Evolutionary conservation across 2,888 invertebrate genomes (phyloP), one percentile per base, ranked within the genome.

Genomic region (Halictus quadricinctus): DNA sequence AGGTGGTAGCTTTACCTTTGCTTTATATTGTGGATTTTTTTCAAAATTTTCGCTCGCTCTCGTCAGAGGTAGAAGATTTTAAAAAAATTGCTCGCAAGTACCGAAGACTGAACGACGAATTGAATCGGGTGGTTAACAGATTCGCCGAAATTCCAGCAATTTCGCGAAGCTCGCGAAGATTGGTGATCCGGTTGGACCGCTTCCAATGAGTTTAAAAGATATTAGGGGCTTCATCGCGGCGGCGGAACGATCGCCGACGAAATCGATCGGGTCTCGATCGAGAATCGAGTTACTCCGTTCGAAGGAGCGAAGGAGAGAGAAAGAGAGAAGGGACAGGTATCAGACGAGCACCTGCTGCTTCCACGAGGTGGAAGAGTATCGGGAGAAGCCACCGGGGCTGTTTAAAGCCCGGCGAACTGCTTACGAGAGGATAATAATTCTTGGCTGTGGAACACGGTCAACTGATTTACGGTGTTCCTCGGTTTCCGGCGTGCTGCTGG

Each of bases 381-480:
- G 54, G 50, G 60, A 79, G 60, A 80, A 72, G 29, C 54, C 54
- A 54, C 54, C 54, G 54, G 21, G 10, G 54, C 10, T 54, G 54
- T 54, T 64, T 50, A 66, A 73, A 29, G 72, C 43, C 64, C 72
- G 73, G 66, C 36, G 41, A 80, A 69, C 66, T 25, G 72, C 69
- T 80, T 80, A 36, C 12, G 29, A 18, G 54, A 36, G 29, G 81
- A 60, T 73, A 80, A 81, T 72, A 80, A 73, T 73, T 66, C 76
- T 76, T 76, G 41, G 66, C 25, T 29, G 66, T 43, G 13, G 79
- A 25, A 64, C 25, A 29, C 66, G 66, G 66, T 29, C 72, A 54
- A 60, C 75, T 66, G 60, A 82, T 82, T 81, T 82, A 82, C 76
- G 25, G 36, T 43, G 46, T 43, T 48, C 46, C 64, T 3, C 25